Percentiles rank a stretch among this genome's conserved stretches.
Conservation (phyloP, 2,113 vertebrate genomes). For the Podarcis raffonei region DNA sequence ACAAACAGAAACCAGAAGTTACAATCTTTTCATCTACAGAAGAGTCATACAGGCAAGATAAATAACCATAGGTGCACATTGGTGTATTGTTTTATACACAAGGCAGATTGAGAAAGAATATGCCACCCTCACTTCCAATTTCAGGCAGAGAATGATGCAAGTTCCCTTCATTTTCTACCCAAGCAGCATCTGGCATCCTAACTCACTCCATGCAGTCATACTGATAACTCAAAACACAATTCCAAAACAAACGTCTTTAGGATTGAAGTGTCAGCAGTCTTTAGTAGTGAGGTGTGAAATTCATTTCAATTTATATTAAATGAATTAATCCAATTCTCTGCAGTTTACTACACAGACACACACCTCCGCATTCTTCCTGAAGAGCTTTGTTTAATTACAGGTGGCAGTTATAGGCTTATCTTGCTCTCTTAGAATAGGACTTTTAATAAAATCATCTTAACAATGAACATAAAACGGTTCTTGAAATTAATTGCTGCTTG, state of each 20-base stretch:
- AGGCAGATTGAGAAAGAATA: constrained; percentile 15
- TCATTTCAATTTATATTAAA: not conserved
- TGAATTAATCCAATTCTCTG: not conserved
- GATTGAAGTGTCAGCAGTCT: not conserved
- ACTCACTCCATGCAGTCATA: not conserved
- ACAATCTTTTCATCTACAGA: constrained; percentile 46
- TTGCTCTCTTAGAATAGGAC: constrained; percentile 57
- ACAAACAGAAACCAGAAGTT: not conserved
- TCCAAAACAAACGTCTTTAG: not conserved
- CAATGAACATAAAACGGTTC: constrained; percentile 34
- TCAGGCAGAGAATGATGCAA: not conserved
- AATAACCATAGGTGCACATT: constrained; percentile 19
- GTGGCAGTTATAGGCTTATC: constrained; percentile 47
- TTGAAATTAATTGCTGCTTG: constrained; percentile 13
- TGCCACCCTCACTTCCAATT: not conserved
- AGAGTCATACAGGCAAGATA: constrained; percentile 9
- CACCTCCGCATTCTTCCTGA: constrained; percentile 37
- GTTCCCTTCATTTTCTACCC: not conserved
- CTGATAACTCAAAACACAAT: not conserved
- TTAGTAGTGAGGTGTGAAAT: not conserved
- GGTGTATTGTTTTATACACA: constrained; percentile 23
- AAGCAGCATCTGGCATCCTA: not conserved
- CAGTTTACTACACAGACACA: not conserved
- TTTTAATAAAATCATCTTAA: constrained; percentile 61
- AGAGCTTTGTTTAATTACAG: constrained; percentile 51